Evolutionary conservation across 2,797 vertebrate species (phyloP).

Genomic region (Nothura maculosa): DNA sequence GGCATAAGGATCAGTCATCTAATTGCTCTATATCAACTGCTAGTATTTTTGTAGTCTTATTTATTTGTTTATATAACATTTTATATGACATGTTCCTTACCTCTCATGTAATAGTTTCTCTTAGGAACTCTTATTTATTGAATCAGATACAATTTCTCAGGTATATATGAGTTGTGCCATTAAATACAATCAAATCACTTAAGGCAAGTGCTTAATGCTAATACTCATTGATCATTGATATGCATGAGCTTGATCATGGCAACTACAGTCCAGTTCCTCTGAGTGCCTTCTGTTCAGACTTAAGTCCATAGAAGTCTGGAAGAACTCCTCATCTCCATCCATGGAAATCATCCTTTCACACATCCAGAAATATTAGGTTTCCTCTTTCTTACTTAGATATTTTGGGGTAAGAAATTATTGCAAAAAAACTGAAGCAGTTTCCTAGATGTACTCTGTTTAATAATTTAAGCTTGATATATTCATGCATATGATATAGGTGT

Average conservation of each 20-base stretch:
- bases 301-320: not conserved
- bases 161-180: not conserved
- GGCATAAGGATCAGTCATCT: not conserved
- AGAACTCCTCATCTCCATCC: not conserved
- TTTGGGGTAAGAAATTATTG: not conserved
- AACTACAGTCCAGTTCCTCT: not conserved
- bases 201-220: not conserved
- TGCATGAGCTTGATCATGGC: not conserved
- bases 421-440: not conserved
- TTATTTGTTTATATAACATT: not conserved
- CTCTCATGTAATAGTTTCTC: not conserved
- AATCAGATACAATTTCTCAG: not conserved
- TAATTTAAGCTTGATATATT: not conserved
- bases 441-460: not conserved
- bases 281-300: not conserved
- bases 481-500: not conserved
- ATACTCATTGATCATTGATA: not conserved
- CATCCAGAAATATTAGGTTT: not conserved
- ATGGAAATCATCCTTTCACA: accelerated
- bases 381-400: not conserved
- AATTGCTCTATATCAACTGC: not conserved
- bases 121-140: not conserved
- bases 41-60: accelerated
- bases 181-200: not conserved
- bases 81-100: not conserved